Evolutionary conservation across 2,113 vertebrate species (phyloP).

Genomic region (Axis porcinus): DNA sequence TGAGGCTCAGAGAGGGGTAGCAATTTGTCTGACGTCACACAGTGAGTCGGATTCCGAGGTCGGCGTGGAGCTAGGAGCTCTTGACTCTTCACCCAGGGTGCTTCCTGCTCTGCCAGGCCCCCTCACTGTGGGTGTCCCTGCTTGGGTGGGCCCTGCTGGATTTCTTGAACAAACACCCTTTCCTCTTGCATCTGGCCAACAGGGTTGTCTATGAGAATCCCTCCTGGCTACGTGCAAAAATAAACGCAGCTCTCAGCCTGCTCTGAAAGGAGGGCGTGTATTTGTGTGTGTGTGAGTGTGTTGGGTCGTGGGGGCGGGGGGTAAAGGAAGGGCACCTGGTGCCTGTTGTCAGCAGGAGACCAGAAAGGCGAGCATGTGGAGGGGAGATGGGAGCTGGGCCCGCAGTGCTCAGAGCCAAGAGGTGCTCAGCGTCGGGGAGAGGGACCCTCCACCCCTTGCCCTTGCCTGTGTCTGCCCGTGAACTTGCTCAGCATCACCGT

Average conservation of each 20-base stretch:
- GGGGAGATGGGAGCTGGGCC: background rate
- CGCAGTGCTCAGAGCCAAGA: background rate
- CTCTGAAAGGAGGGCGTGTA: background rate
- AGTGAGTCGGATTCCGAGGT: background rate
- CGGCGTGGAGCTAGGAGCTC: background rate
- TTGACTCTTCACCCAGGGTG: background rate
- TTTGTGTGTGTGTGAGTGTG: background rate
- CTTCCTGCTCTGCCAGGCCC: background rate
- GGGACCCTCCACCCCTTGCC: accelerated
- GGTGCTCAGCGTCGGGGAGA: accelerated
- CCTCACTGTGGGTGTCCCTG: background rate
- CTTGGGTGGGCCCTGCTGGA: slow-evolving; percentile 33
- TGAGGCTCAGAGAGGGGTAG: slow-evolving; percentile 10
- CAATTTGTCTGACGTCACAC: background rate
- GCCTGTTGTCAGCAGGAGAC: background rate
- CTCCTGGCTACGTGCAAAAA: slow-evolving; percentile 48
- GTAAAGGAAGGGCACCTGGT: slow-evolving; percentile 8
- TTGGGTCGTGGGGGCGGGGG: background rate
- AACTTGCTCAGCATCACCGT: background rate
- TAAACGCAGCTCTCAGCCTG: slow-evolving; percentile 22
- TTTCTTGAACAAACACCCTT: slow-evolving; percentile 46
- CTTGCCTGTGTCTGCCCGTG: background rate
- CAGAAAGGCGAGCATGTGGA: background rate
- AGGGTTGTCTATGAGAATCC: slow-evolving; percentile 11
- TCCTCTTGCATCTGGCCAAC: slow-evolving; percentile 34